Evolutionary conservation across 2,113 vertebrate genomes (phyloP).

Genomic region (Planiliza haematocheilus): DNA sequence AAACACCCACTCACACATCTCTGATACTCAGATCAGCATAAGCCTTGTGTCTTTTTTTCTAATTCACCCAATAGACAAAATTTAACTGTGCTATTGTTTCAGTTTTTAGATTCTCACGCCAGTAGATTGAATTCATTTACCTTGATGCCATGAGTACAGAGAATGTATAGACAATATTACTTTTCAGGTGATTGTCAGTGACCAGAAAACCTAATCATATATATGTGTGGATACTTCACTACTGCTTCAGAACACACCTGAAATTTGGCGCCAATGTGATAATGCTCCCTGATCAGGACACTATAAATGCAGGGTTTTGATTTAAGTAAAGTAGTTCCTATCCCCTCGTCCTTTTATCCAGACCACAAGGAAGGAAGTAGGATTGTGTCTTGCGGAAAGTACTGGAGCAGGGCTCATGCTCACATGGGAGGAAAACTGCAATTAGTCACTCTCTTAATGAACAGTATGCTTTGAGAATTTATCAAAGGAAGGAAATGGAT

Average conservation of each 20-base stretch:
- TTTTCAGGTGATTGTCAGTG: too few species aligned
- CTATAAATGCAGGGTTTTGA: neutral
- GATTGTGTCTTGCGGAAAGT: neutral
- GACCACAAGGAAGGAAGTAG: neutral
- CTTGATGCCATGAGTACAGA: neutral
- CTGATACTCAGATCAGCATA: slow-evolving; percentile 22
- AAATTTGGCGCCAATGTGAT: neutral
- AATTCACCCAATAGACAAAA: too few species aligned
- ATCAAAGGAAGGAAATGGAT: too few species aligned
- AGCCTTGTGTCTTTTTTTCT: neutral
- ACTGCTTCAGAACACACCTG: too few species aligned
- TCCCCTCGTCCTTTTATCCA: neutral
- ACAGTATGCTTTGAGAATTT: neutral
- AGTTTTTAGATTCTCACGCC: neutral
- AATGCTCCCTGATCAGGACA: neutral
- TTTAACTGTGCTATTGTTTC: neutral
- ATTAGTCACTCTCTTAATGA: slow-evolving; percentile 6
- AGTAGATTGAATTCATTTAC: neutral
- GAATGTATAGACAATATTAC: neutral
- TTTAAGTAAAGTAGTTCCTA: neutral
- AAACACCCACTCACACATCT: slow-evolving; percentile 32
- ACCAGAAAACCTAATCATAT: too few species aligned
- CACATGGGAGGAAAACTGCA: neutral
- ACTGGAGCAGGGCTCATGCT: neutral
- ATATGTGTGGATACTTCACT: too few species aligned